Conservation (phyloP, 2,888 invertebrate species). For the Netelia melanura region DNA sequence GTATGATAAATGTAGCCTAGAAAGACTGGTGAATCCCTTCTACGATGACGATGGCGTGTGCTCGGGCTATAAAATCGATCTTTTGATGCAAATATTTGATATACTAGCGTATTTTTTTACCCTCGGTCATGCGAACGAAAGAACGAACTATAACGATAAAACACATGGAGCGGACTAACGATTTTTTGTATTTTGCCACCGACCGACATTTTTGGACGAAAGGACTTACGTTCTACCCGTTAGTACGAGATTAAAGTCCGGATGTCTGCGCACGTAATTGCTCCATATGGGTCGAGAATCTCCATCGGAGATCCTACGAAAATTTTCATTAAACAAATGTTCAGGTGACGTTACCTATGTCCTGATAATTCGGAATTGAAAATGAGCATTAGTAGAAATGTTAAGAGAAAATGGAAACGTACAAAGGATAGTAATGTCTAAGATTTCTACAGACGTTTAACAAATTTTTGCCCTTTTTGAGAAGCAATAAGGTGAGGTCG, state of each 20-base stretch:
- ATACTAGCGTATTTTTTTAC: constrained; percentile 11
- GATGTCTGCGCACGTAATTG: constrained; percentile 81
- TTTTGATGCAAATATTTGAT: constrained; percentile 25
- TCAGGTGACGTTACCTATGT: not conserved
- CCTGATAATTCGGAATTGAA: too few relatives aligned
- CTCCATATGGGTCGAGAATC: constrained; percentile 80
- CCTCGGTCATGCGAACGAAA: constrained; percentile 41
- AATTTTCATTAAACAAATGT: constrained; percentile 28
- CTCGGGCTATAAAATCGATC: constrained; percentile 36
- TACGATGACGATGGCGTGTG: constrained; percentile 56
- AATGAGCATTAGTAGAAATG: too few relatives aligned
- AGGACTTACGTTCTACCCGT: constrained; percentile 83
- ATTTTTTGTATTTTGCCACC: constrained; percentile 5
- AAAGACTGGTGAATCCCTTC: constrained; percentile 18
- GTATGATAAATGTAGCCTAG: constrained; percentile 13
- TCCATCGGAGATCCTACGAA: constrained; percentile 78
- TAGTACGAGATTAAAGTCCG: constrained; percentile 83
- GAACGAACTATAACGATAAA: constrained; percentile 33
- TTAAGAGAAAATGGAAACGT: too few relatives aligned
- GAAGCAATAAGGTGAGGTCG: too few relatives aligned
- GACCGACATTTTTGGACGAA: constrained; percentile 39
- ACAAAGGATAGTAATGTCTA: too few relatives aligned
- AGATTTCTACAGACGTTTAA: too few relatives aligned
- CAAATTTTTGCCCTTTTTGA: too few relatives aligned
- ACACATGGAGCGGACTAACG: constrained; percentile 28